Evolutionary conservation across 2,797 vertebrate genomes (phyloP), one percentile per base, ranked within the genome.

Genomic region (Eospalax fontanierii): DNA sequence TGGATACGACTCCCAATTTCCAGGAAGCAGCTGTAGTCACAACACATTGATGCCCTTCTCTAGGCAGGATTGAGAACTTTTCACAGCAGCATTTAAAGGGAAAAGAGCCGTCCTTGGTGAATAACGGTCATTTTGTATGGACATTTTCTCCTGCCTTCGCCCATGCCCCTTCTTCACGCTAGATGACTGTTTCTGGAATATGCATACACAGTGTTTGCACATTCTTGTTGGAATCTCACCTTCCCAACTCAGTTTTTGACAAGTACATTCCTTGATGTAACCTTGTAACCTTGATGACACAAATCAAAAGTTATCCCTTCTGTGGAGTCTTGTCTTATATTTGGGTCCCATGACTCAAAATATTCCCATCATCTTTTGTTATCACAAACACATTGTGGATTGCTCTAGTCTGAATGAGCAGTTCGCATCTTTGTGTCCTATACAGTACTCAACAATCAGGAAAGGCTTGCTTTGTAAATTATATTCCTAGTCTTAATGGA

Each of bases 171-270:
- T 46, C 15, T 83, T 11, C 43, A 40, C 57, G 35, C 90, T 85
- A 82, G 91, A 65, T 96, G 92, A 97, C 70, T 96, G 80, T 89
- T 95, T 92, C 66, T 94, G 79, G 80, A 89, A 92, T 63, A 89
- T 81, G 50, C 15, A 1, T 35, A 73, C 15, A 14, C 40, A n/a
- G 16, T 83, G 65, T 86, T 85, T 38, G 40, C 26, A 93, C 38
- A 43, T 84, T 96, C 46, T 91, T 96, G 74, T 93, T 89, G 83
- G 75, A 94, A 74, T 92, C 90, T 94, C 89, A 81, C 87, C 73
- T 93, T 93, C 93, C 70, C 33, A 81, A 70, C 61, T 35, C 59
- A 19, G 89, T 93, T 80, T 86, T 59, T 87, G 68, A 91, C 30
- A 79, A 93, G 38, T 33, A 79, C 74, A 89, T 63, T 91, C 54